Base-by-base conservation (phyloP, 2,888 invertebrate genomes). In the Acronicta aceris region DNA sequence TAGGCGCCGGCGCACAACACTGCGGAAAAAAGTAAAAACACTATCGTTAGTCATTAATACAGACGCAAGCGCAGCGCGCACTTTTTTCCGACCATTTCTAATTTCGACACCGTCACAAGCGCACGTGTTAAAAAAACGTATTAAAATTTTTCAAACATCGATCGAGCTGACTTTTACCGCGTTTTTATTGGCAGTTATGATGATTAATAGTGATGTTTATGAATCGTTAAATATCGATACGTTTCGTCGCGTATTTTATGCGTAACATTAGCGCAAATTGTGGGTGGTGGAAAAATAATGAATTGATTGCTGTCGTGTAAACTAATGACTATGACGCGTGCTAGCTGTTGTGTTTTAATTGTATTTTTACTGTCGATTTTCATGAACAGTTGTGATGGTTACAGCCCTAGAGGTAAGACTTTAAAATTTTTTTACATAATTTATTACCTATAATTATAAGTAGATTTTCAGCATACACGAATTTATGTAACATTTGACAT, bases 11-110 rank as follows among this genome's bases (percentile, higher is more conserved):
- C 82, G 83, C 81, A 81, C 75, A 72, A 79, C 83, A 81, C 77
- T 73, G 78, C 87, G 89, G 88, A 93, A 94, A 93, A 93, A 93
- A 92, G 91, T 89, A 91, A 93, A 93, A 93, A 90, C 89, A 91
- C 84, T 83, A 85, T 88, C 84, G 86, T 87, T 86, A 90, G 89
- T 90, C 90, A 89, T 90, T 89, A 91, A 90, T 87, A 89, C 87
- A 89, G 78, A 59, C 76, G 86, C 85, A 84, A 82, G 82, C 82
- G 86, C 85, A 83, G 75, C 71, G 79, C 63, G 65, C 71, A 66
- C 86, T 89, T 90, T 91, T 92, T 92, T 88, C 85, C 78, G 74
- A 77, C 72, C 93, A 93, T 92, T 94, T 92, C 92, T 90, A 89
- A 89, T 89, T 89, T 83, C 85, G 88, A 80, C 84, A 81, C 80